A percentile compares a stretch with the other conserved stretches of the same genome.
These are phyloP conservation scores for Oscheius sp. DNA, from an alignment of 2,888 invertebrate genomes.

Conservation along the genomic window DNA sequence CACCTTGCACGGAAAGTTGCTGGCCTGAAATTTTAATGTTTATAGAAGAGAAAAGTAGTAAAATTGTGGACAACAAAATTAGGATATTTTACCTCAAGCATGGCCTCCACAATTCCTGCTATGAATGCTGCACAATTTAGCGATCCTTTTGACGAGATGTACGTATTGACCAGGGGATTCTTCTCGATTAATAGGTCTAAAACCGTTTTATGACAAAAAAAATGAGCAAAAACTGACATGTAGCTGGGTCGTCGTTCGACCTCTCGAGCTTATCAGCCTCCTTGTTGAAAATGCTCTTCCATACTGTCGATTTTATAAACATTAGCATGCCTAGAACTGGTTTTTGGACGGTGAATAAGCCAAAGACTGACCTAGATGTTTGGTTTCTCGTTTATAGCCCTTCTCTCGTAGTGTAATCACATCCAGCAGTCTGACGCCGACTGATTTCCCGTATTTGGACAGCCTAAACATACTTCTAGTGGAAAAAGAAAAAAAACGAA, in stretches of 20 bases:
- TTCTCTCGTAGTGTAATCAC: conserved; percentile 92
- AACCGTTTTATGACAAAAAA: background rate
- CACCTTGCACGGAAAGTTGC: conserved; percentile 85
- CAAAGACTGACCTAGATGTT: conserved; percentile 81
- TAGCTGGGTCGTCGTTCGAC: conserved; percentile 96
- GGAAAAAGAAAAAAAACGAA: conserved; percentile 53
- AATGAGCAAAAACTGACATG: conserved; percentile 77
- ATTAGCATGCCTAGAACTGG: conserved; percentile 80
- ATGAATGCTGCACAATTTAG: conserved; percentile 98
- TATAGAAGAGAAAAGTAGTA: background rate
- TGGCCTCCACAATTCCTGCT: conserved; percentile 96
- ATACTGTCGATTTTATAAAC: conserved; percentile 91
- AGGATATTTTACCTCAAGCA: conserved; percentile 77
- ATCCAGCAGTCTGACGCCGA: conserved; percentile 92
- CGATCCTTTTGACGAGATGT: conserved; percentile 93
- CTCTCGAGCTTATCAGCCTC: conserved; percentile 98
- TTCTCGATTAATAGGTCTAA: conserved; percentile 94
- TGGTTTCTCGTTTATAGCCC: conserved; percentile 88
- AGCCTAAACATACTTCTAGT: conserved; percentile 79
- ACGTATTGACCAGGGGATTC: conserved; percentile 94
- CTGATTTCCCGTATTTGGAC: conserved; percentile 92
- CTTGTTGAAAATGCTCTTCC: conserved; percentile 97
- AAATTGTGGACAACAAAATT: background rate
- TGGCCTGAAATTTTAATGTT: conserved; percentile 78
- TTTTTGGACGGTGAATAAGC: background rate